Evolutionary conservation across 2,113 vertebrate genomes (phyloP), one percentile per base, ranked within the genome.

Genomic region (Macquaria ambigua): DNA sequence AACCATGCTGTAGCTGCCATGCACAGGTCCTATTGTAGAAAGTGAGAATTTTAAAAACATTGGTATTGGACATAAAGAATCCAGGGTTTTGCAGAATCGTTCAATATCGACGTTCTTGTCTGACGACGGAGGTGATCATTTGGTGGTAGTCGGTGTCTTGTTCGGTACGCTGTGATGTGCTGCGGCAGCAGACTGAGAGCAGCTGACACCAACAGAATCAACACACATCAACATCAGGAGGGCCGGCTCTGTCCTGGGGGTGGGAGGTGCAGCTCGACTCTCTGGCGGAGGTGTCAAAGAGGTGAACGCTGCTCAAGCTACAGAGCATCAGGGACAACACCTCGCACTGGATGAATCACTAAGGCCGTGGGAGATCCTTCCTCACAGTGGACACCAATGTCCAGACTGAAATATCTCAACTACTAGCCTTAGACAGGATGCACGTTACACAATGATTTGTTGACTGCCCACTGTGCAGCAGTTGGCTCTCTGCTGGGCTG

Each of bases 121-220:
- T 82, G n/a, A 15, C 34, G 18, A 61, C 20, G n/a, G 23, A 68
- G 28, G 8, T 31, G 8, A 69, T 71, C 59, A 41, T 56, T 58
- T 56, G 7, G 5, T 52, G 28, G 14, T 71, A 48, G 41, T 64
- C 79, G 56, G 37, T 62, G 46, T 56, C 58, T 79, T 79, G 50
- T 69, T 64, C 0, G 1, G 28, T 50, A 20, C 1, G 3, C 21
- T 28, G 77, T 23, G 2, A 25, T 31, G 23, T 84, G 85, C 70
- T 84, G 87, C 59, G 37, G 59, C 82, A 58, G 82, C 61, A 81
- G 83, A 71, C 66, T 25, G 52, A 53, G 53, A 71, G 41, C 77
- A 66, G 79, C 82, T 76, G 79, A 84, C 74, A 46, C 31, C 71
- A 37, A 76, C 69, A 77, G 25, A 53, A 79, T 59, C 55, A 76